These are phyloP conservation scores for Schrankia costaestrigalis DNA, from an alignment of 2,888 invertebrate species.

Conservation along the genomic window DNA sequence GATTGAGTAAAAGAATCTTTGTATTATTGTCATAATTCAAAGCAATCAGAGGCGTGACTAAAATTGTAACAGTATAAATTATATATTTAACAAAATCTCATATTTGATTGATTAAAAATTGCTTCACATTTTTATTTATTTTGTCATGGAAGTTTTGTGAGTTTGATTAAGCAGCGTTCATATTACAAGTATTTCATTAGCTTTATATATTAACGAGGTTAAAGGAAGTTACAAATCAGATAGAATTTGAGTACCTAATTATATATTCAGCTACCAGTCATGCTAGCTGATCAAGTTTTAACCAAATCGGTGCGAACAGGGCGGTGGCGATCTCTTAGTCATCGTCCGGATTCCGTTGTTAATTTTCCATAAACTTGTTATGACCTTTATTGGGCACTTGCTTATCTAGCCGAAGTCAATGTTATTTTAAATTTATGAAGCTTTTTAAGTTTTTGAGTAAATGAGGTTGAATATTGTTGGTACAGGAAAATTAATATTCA, in stretches of 20 bases:
- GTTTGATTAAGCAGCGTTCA: constrained; percentile 15
- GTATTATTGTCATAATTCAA: constrained; percentile 35
- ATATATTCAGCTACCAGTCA: constrained; percentile 19
- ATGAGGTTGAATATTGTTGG: background rate
- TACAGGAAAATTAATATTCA: too few species aligned
- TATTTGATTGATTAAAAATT: constrained; percentile 28
- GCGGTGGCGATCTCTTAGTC: constrained; percentile 21
- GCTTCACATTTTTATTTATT: constrained; percentile 20
- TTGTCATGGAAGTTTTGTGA: constrained; percentile 18
- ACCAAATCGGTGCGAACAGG: constrained; percentile 14
- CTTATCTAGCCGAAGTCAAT: constrained; percentile 13
- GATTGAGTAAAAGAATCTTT: constrained; percentile 43
- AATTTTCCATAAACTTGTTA: constrained; percentile 22
- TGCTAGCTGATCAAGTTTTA: constrained; percentile 15
- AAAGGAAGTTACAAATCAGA: constrained; percentile 28
- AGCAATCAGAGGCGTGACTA: constrained; percentile 41
- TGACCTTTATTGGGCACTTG: constrained; percentile 23
- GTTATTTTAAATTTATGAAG: constrained; percentile 8
- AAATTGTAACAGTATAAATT: constrained; percentile 23
- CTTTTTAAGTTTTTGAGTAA: background rate
- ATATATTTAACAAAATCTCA: constrained; percentile 9
- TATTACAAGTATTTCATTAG: constrained; percentile 23
- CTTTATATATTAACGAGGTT: constrained; percentile 15
- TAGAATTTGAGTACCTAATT: constrained; percentile 14
- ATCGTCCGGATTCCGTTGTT: constrained; percentile 18